phyloP scores from a whole-genome alignment of 2,797 vertebrate species.

The Alca torda region DNA sequence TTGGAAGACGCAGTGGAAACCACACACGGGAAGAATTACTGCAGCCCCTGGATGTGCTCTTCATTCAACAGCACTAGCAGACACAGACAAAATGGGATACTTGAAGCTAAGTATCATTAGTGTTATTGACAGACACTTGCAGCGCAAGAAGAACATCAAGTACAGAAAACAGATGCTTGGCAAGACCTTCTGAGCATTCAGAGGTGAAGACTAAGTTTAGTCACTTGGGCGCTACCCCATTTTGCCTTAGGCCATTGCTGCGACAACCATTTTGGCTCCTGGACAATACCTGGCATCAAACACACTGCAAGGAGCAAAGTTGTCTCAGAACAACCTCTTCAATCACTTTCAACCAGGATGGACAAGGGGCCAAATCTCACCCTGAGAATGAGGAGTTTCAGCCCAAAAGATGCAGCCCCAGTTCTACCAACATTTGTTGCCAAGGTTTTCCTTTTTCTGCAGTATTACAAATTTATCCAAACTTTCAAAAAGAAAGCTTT shows the following conservation, averaged over 20 bases:
- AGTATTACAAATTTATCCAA: background rate
- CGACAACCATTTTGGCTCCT: background rate
- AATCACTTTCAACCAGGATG: background rate
- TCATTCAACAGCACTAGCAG: background rate
- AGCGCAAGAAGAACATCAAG: background rate
- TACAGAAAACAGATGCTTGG: background rate
- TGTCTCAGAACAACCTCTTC: background rate
- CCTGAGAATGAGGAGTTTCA: background rate
- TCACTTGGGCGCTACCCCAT: background rate
- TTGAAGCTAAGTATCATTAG: background rate
- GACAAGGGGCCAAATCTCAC: background rate
- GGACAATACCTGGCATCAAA: background rate
- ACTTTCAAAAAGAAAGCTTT: background rate
- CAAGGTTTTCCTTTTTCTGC: background rate
- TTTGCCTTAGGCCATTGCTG: background rate
- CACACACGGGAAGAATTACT: background rate
- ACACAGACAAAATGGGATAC: rapidly evolving
- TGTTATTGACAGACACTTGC: background rate
- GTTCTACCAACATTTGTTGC: background rate
- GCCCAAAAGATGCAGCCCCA: background rate
- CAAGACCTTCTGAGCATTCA: background rate
- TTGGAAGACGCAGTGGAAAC: background rate
- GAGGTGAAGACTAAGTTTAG: background rate
- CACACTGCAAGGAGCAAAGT: too few species aligned
- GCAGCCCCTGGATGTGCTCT: background rate